phyloP scores from a whole-genome alignment of 2,113 vertebrate genomes.

The Lasiurus cinereus region DNA sequence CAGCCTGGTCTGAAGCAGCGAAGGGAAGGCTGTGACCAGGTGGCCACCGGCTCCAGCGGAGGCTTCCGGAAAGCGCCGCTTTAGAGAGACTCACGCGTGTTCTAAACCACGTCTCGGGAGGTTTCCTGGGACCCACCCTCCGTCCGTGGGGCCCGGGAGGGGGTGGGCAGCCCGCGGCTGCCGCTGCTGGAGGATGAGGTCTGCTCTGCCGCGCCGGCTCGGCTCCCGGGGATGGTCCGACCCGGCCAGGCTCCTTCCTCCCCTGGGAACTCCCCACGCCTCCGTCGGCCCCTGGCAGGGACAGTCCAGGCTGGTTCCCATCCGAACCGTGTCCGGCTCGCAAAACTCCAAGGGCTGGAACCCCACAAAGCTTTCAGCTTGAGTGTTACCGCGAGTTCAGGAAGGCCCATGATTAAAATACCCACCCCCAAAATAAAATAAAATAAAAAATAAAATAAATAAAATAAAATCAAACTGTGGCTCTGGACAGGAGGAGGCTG shows the following conservation, averaged over 20 bases:
- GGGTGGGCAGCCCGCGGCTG: no score
- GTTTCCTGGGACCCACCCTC: no score
- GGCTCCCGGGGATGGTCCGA: background rate
- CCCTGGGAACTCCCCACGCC: background rate
- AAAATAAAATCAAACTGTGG: constrained; percentile 79
- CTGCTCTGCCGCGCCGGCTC: no score
- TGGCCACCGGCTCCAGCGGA: no score
- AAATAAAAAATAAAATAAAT: constrained; percentile 84
- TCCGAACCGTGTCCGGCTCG: constrained; percentile 31
- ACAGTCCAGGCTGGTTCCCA: constrained; percentile 44
- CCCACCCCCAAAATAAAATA: constrained; percentile 78
- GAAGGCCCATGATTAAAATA: constrained; percentile 80
- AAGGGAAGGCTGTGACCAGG: no score
- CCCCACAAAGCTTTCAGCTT: constrained; percentile 68
- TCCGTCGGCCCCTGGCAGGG: background rate
- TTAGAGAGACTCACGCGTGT: no score
- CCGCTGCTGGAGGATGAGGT: no score
- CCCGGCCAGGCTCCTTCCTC: background rate
- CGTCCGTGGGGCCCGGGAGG: no score
- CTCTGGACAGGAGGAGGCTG: constrained; percentile 62
- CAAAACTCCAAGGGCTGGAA: constrained; percentile 74
- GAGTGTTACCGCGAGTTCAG: constrained; percentile 79
- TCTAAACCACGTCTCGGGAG: no score
- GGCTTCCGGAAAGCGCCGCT: no score
- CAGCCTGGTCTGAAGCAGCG: no score